These are phyloP conservation scores for Actias luna DNA, from an alignment of 2,888 invertebrate genomes.

Conservation along the genomic window DNA sequence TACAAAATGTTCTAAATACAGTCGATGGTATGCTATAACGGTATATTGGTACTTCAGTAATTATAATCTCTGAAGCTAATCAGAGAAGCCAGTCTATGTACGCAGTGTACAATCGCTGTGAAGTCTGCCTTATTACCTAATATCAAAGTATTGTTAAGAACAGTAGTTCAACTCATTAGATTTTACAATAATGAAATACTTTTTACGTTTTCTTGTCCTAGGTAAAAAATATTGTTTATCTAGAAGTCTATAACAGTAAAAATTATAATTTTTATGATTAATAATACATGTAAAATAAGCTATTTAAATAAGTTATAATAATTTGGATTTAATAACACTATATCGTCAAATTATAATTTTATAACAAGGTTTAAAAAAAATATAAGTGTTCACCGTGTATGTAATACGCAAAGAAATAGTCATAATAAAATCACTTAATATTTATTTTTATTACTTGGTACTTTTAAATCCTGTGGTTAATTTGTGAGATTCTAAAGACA, in stretches of 20 bases:
- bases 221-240: not conserved
- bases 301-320: not conserved
- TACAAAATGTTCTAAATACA: not conserved
- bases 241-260: not conserved
- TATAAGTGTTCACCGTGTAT: no score
- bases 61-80: conserved; percentile 19
- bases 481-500: no score
- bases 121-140: conserved; percentile 17
- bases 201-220: not conserved
- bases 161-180: conserved; percentile 10
- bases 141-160: conserved; percentile 12
- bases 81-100: conserved; percentile 17
- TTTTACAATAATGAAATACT: not conserved
- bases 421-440: no score
- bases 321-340: no score
- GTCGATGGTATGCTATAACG: not conserved
- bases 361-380: no score
- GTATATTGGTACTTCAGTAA: conserved; percentile 5
- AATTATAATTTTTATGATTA: not conserved
- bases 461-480: no score
- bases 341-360: no score
- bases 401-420: no score
- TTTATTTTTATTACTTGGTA: no score
- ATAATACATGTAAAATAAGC: no score
- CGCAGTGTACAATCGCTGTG: conserved; percentile 14